A percentile compares a stretch with the other conserved stretches of the same genome.
These are phyloP conservation scores for Symphodus melops DNA, from an alignment of 2,113 vertebrate species.

Conservation along the genomic window DNA sequence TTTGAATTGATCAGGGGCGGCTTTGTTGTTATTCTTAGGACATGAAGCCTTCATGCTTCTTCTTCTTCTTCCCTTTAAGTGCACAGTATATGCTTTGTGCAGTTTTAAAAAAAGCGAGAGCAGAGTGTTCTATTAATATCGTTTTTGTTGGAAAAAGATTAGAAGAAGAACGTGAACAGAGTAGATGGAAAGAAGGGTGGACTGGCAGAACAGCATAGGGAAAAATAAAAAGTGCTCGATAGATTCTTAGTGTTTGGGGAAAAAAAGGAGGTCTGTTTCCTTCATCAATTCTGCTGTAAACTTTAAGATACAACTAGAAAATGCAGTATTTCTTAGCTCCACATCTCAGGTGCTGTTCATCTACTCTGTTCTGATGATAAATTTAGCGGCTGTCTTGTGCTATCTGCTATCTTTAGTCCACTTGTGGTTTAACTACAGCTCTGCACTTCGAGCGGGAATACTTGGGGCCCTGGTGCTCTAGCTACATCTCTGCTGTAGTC, in stretches of 20 bases:
- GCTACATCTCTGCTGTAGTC: slow-evolving; percentile 62
- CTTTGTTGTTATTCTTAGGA: slow-evolving; percentile 79
- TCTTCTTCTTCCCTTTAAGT: slow-evolving; percentile 39
- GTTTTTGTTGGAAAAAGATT: slow-evolving; percentile 64
- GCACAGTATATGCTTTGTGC: slow-evolving; percentile 67
- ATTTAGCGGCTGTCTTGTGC: slow-evolving; percentile 19
- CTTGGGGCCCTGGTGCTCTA: slow-evolving; percentile 43
- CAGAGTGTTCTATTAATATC: slow-evolving; percentile 78
- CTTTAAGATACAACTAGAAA: background rate
- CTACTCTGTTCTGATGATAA: background rate
- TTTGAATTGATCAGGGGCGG: slow-evolving; percentile 64
- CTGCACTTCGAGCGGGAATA: slow-evolving; percentile 42
- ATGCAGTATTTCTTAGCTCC: background rate
- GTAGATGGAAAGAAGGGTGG: slow-evolving; percentile 44
- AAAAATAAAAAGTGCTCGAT: background rate
- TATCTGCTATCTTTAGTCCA: slow-evolving; percentile 54
- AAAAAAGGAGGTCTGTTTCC: background rate
- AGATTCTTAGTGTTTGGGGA: slow-evolving; percentile 1
- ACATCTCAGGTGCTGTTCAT: background rate
- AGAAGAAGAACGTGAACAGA: slow-evolving; percentile 47
- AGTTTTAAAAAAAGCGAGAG: slow-evolving; percentile 66
- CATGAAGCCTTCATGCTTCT: slow-evolving; percentile 56
- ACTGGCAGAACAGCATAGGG: slow-evolving; percentile 31
- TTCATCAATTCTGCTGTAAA: slow-evolving; percentile 7
- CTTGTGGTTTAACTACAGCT: slow-evolving; percentile 52